Evolutionary conservation across 1,140 invertebrate species (phyloP).

Genomic region (Limonius californicus): DNA sequence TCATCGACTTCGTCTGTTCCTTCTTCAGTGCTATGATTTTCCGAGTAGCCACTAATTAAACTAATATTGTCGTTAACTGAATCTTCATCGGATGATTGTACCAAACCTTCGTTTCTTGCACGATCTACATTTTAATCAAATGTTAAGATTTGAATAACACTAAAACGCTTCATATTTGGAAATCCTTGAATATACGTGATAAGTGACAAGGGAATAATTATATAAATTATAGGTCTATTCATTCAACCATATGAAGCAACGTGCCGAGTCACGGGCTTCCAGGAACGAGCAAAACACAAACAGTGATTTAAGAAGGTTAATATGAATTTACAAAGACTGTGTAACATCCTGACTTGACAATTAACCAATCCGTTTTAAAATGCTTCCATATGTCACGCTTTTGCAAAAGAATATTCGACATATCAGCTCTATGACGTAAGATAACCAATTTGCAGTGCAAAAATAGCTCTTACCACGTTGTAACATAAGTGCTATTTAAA

Average conservation of each 20-base stretch:
- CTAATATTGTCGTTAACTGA: conserved; percentile 68
- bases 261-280: neutral
- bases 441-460: neutral
- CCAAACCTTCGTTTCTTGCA: conserved; percentile 23
- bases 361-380: too few species aligned
- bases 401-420: neutral
- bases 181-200: too few species aligned
- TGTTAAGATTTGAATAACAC: neutral
- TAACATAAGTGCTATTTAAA: conserved; percentile 2
- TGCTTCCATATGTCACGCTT: conserved; percentile 19
- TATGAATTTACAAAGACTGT: too few species aligned
- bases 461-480: conserved; percentile 7
- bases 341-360: too few species aligned
- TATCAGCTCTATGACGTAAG: conserved; percentile 15
- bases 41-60: conserved; percentile 60
- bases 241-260: neutral
- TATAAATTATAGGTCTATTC: too few species aligned
- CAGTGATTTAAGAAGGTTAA: too few species aligned
- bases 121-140: conserved; percentile 40
- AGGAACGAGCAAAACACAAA: too few species aligned
- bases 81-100: conserved; percentile 55
- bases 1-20: conserved; percentile 53
- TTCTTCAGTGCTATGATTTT: conserved; percentile 60
- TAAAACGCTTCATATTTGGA: neutral
- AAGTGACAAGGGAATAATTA: too few species aligned